Evolutionary conservation across 2,113 vertebrate genomes (phyloP), one percentile per base, ranked within the genome.

Genomic region (Phrynosoma platyrhinos): DNA sequence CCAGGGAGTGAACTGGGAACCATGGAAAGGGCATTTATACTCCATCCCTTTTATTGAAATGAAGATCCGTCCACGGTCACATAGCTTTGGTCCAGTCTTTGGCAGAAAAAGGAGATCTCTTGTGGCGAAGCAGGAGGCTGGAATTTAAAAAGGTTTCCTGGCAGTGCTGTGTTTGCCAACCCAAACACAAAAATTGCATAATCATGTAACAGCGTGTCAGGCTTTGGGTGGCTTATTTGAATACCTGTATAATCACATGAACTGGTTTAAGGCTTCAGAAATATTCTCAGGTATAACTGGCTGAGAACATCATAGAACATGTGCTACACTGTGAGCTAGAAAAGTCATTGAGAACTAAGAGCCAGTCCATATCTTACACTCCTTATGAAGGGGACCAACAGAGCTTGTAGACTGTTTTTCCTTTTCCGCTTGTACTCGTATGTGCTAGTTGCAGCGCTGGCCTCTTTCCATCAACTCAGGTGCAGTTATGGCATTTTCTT

Each of bases 1-100:
- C 16, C 68, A 98, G 98, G 97, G 97, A 1, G 96, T 99, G 90
- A 99, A 98, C 91, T 99, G 98, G 98, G 96, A 98, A 87, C 97
- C 98, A 0, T 98, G 98, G 98, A 98, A 98, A 96, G 98, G 98
- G 87, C 98, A 98, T 66, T 96, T 98, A 76, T 97, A 95, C 76
- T 98, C 98, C 88, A 97, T 99, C 20, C 97, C 98, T 90, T 98
- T 97, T 84, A 97, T 96, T 0, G 98, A 99, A 92, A 96, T 98
- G 97, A 98, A 98, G 96, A 98, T 99, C 84, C 91, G 93, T 80
- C 97, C 96, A 88, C 91, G 93, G 21, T 96, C 95, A 85, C 93
- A 89, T 64, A 79, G 89, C 66, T 94, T 92, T 14, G 88, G 93
- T 77, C 89, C 80, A 10, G 0, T 91, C 78, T 62, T 90, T 20